These are phyloP conservation scores for Ciconia stormi DNA, from an alignment of 2,113 vertebrate genomes.

Conservation along the genomic window DNA sequence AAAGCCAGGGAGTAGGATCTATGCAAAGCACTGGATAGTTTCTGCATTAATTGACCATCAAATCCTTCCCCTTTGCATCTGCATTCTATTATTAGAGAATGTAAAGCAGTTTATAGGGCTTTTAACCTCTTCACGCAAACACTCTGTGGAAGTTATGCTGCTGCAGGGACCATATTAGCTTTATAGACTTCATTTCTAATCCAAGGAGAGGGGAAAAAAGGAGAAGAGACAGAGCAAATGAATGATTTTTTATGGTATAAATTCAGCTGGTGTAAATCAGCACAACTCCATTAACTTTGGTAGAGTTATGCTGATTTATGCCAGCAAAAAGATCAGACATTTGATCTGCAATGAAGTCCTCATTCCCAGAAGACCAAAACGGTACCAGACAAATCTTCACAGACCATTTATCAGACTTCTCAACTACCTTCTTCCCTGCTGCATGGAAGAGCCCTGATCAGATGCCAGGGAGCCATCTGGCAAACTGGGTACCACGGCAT, in stretches of 20 bases:
- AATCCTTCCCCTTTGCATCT: slow-evolving; percentile 85
- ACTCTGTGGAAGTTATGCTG: slow-evolving; percentile 76
- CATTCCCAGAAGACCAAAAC: not conserved
- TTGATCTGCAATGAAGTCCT: slow-evolving; percentile 4
- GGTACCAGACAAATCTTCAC: not conserved
- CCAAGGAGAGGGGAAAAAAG: not conserved
- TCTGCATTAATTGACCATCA: slow-evolving; percentile 90
- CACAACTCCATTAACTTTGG: not conserved
- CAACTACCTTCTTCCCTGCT: not conserved
- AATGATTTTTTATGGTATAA: not conserved
- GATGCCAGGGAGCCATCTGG: slow-evolving; percentile 23
- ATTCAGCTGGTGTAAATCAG: slow-evolving; percentile 46
- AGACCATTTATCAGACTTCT: slow-evolving; percentile 11
- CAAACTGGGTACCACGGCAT: not conserved
- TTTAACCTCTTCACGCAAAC: slow-evolving; percentile 81
- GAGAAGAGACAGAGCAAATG: slow-evolving; percentile 19
- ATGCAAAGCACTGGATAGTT: slow-evolving; percentile 73
- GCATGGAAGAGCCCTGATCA: not conserved
- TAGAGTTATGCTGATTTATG: slow-evolving; percentile 6
- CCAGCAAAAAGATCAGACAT: slow-evolving; percentile 12
- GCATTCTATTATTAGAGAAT: slow-evolving; percentile 81
- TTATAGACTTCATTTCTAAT: slow-evolving; percentile 67
- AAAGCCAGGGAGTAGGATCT: slow-evolving; percentile 71
- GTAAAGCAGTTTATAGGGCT: slow-evolving; percentile 77
- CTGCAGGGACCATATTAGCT: slow-evolving; percentile 69